phyloP scores from a whole-genome alignment of 2,113 vertebrate genomes.

The Acanthochromis polyacanthus region DNA sequence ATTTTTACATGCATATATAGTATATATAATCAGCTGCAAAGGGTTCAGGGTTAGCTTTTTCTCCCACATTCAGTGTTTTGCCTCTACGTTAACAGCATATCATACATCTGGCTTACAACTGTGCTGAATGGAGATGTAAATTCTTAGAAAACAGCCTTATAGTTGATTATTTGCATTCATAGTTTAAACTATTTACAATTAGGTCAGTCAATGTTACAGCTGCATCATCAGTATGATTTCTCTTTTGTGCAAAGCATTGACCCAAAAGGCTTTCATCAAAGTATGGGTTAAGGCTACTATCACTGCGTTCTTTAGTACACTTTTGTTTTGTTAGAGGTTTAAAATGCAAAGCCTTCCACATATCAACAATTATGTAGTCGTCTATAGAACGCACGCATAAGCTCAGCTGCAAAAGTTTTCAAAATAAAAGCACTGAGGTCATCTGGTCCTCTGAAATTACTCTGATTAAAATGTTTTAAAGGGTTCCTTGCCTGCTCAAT shows the following conservation, averaged over 20 bases:
- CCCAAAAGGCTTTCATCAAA: background rate
- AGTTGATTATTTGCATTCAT: background rate
- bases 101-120: background rate
- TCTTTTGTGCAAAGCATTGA: background rate
- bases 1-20: background rate
- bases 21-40: background rate
- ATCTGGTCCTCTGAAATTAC: no score
- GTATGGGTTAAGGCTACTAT: background rate
- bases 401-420: background rate
- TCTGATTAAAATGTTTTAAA: no score
- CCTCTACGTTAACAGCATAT: background rate
- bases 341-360: background rate
- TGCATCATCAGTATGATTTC: background rate
- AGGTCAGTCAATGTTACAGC: background rate
- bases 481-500: background rate
- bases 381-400: background rate
- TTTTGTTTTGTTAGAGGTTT: background rate
- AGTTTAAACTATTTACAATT: background rate
- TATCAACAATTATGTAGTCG: background rate
- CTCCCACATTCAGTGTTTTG: background rate
- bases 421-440: background rate
- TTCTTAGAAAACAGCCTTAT: no score
- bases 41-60: background rate
- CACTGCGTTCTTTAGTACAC: background rate
- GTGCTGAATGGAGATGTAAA: background rate